Evolutionary conservation across 2,888 invertebrate species (phyloP).

Genomic region (Drosophila nr. perissopoda): DNA sequence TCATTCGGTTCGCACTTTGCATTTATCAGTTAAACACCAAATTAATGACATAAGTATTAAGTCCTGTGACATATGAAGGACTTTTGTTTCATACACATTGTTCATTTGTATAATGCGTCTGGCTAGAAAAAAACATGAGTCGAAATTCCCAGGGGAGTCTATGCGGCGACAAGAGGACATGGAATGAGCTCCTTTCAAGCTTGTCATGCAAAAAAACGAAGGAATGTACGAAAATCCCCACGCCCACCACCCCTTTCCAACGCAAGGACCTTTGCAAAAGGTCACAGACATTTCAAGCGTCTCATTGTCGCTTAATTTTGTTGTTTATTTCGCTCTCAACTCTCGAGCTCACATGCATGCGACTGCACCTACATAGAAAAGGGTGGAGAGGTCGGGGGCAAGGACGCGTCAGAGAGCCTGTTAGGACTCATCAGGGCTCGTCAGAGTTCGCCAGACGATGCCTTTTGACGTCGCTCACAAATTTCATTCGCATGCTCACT

Average conservation of each 20-base stretch:
- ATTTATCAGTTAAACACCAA: constrained; percentile 12
- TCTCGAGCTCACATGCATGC: constrained; percentile 53
- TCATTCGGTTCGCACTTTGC: background rate
- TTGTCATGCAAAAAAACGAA: constrained; percentile 3
- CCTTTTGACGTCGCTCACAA: constrained; percentile 54
- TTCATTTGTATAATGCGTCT: constrained; percentile 71
- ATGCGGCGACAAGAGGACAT: constrained; percentile 10
- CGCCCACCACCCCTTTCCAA: too few relatives aligned
- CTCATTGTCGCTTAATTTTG: constrained; percentile 69
- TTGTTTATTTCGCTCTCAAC: constrained; percentile 47
- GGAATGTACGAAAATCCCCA: background rate
- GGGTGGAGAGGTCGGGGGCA: background rate
- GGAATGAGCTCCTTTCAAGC: constrained; percentile 36
- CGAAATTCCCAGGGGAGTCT: constrained; percentile 60
- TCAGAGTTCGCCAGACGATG: constrained; percentile 41
- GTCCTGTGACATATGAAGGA: constrained; percentile 10
- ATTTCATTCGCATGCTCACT: constrained; percentile 58
- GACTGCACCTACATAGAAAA: constrained; percentile 43
- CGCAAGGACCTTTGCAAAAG: constrained; percentile 40
- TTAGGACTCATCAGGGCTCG: constrained; percentile 23
- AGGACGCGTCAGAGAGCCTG: constrained; percentile 8
- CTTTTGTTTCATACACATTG: constrained; percentile 37
- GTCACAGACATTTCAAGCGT: constrained; percentile 78
- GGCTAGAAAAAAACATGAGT: constrained; percentile 51
- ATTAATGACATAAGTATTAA: constrained; percentile 23